Percentiles rank a stretch among this genome's conserved stretches.
Evolutionary conservation across 1,140 invertebrate species (phyloP).

Genomic region (Drosophila sproati): DNA sequence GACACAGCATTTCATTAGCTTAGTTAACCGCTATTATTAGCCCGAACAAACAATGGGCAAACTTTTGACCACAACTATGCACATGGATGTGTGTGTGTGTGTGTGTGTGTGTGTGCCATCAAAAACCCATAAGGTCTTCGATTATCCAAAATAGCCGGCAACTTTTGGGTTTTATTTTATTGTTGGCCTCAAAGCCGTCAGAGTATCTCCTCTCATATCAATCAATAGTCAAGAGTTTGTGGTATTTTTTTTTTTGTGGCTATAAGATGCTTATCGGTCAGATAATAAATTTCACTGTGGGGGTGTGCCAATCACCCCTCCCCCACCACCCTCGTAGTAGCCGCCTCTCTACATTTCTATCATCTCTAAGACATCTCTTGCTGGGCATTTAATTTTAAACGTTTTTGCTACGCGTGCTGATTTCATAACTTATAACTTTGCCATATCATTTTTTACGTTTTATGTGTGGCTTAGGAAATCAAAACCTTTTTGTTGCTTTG

Average conservation of each 20-base stretch:
- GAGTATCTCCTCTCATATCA: conserved; percentile 60
- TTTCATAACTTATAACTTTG: conserved; percentile 61
- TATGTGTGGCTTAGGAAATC: conserved; percentile 62
- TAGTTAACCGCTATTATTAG: conserved; percentile 75
- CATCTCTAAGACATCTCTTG: neutral
- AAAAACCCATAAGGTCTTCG: conserved; percentile 56
- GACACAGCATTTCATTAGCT: conserved; percentile 67
- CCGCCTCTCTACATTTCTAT: too few relatives aligned
- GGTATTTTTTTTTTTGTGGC: conserved; percentile 24
- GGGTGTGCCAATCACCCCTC: conserved; percentile 48
- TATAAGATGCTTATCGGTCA: conserved; percentile 68
- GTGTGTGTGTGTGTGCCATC: conserved; percentile 34
- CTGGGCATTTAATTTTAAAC: conserved; percentile 71
- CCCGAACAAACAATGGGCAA: conserved; percentile 42
- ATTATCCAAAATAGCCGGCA: conserved; percentile 52
- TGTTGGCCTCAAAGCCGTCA: conserved; percentile 9
- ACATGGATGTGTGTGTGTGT: neutral
- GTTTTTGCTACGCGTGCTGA: conserved; percentile 77
- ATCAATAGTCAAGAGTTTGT: conserved; percentile 62
- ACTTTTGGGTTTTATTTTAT: conserved; percentile 35
- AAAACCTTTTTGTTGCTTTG: conserved; percentile 48
- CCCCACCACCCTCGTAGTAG: conserved; percentile 1
- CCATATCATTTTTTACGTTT: conserved; percentile 52
- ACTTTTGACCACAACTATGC: conserved; percentile 38
- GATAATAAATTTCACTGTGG: conserved; percentile 80